Percentiles rank a stretch among this genome's conserved stretches.
Conservation (phyloP, 35 echinoderm and acorn worm genomes). For the Lytechinus variegatus region DNA sequence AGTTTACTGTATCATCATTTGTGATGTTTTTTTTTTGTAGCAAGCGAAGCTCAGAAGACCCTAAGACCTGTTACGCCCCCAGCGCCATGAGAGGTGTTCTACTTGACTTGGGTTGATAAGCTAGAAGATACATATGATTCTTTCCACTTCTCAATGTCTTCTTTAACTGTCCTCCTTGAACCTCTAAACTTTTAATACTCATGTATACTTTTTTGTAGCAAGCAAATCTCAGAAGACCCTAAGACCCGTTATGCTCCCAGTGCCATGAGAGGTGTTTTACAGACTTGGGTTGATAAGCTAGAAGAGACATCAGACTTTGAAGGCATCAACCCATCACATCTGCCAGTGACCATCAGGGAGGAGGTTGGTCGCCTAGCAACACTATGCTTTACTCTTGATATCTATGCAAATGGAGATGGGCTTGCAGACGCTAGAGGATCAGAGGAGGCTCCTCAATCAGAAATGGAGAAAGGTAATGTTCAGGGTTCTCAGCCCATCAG, state of each 20-base stretch:
- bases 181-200: too few species aligned
- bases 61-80: not conserved
- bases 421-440: not conserved
- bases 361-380: slow-evolving; percentile 9
- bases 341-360: not conserved
- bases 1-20: too few species aligned
- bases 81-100: not conserved
- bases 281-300: not conserved
- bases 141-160: too few species aligned
- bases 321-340: not conserved
- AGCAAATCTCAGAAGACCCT: not conserved
- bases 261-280: not conserved
- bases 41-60: not conserved
- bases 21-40: not conserved
- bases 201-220: not conserved
- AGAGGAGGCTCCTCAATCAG: not conserved
- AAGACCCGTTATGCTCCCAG: not conserved
- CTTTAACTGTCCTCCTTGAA: too few species aligned
- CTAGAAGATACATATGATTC: slow-evolving; percentile 10
- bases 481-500: too few species aligned
- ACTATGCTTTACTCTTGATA: not conserved
- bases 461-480: not conserved
- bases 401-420: slow-evolving; percentile 29
- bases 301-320: not conserved
- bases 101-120: not conserved